Conservation (phyloP, 2,888 invertebrate species). For the Oegoconia quadripuncta region DNA sequence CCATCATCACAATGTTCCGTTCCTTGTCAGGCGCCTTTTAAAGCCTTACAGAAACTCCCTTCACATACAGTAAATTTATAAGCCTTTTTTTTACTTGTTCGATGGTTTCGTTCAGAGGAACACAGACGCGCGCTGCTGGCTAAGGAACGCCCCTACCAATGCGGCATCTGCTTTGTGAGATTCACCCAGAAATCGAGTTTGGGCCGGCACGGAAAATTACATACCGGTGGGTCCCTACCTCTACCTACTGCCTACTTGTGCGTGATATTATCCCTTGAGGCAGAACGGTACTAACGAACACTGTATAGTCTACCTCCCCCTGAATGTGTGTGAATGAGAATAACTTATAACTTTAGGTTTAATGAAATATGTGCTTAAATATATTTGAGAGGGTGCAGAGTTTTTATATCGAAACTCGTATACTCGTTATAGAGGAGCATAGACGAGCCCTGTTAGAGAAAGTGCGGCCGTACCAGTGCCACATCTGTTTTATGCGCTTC, state of each 20-base stretch:
- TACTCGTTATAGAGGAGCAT: constrained; percentile 80
- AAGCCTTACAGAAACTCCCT: constrained; percentile 25
- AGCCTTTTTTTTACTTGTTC: constrained; percentile 47
- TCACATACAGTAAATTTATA: constrained; percentile 27
- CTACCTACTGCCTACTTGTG: constrained; percentile 51
- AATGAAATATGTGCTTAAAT: constrained; percentile 43
- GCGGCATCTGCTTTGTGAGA: constrained; percentile 82
- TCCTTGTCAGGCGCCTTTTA: constrained; percentile 31
- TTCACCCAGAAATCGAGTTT: constrained; percentile 84
- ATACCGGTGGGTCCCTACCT: constrained; percentile 74
- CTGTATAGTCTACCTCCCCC: constrained; percentile 67
- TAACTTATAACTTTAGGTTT: constrained; percentile 48
- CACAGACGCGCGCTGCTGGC: constrained; percentile 70
- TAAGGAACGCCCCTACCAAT: constrained; percentile 80
- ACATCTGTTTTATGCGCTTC: constrained; percentile 85
- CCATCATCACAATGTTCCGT: constrained; percentile 27
- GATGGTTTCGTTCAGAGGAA: constrained; percentile 70
- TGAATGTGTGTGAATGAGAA: constrained; percentile 68
- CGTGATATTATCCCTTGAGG: constrained; percentile 61
- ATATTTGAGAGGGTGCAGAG: constrained; percentile 62
- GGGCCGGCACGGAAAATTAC: constrained; percentile 83
- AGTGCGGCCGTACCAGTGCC: constrained; percentile 85
- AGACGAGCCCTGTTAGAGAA: constrained; percentile 80
- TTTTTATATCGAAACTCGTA: constrained; percentile 75
- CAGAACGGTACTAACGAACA: constrained; percentile 56